Evolutionary conservation across 2,888 invertebrate genomes (phyloP).

Genomic region (Drosophila eohydei): DNA sequence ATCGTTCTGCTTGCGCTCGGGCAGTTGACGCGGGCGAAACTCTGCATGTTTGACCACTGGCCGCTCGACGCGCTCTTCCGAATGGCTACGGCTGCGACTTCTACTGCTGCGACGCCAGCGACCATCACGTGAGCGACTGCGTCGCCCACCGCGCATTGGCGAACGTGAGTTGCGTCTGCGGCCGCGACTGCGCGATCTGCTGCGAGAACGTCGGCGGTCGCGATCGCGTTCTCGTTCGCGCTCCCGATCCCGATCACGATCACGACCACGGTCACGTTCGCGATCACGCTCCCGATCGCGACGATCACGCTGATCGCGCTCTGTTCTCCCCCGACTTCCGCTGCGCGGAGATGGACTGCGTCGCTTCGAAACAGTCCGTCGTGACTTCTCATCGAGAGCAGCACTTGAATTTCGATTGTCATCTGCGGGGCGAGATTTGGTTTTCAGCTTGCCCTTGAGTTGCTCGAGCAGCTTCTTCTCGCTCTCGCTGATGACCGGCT

Average conservation of each 20-base stretch:
- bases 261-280: conserved; percentile 45
- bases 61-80: conserved; percentile 80
- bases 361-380: conserved; percentile 42
- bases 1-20: conserved; percentile 70
- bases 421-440: conserved; percentile 70
- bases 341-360: conserved; percentile 65
- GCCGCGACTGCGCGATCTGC: conserved; percentile 68
- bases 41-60: conserved; percentile 84
- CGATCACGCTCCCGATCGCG: conserved; percentile 56
- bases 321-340: conserved; percentile 53
- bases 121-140: conserved; percentile 67
- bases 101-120: conserved; percentile 55
- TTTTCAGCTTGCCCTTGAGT: conserved; percentile 83
- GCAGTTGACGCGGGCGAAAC: conserved; percentile 82
- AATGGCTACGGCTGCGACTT: conserved; percentile 45
- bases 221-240: conserved; percentile 52
- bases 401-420: conserved; percentile 63
- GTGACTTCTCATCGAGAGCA: conserved; percentile 66
- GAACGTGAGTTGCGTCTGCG: conserved; percentile 75
- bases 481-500: conserved; percentile 86
- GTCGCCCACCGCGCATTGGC: conserved; percentile 51
- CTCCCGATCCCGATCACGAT: conserved; percentile 46
- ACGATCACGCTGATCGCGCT: conserved; percentile 51
- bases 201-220: conserved; percentile 60
- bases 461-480: conserved; percentile 87